Percentiles rank a stretch among this genome's conserved stretches.
Evolutionary conservation across 2,797 vertebrate species (phyloP).

Genomic region (Anas flavirostris): DNA sequence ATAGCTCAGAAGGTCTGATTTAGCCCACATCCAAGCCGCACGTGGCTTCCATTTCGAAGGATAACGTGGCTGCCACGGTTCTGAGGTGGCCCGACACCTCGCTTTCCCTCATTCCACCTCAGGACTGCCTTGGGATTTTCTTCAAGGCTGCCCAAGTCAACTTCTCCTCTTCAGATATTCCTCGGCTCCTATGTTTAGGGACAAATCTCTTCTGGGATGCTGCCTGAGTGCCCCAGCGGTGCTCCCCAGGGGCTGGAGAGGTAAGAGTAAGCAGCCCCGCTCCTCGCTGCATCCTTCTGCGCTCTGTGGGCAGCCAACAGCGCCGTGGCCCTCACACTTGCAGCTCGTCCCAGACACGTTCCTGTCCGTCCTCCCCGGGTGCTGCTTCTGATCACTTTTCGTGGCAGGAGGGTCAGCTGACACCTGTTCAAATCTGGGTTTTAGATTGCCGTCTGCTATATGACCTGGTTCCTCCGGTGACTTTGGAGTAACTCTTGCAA

Average conservation of each 20-base stretch:
- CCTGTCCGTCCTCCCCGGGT: rapidly evolving
- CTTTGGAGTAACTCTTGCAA: constrained; percentile 29
- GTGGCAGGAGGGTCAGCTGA: constrained; percentile 2
- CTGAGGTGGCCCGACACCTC: neutral
- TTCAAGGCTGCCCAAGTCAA: neutral
- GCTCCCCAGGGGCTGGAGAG: neutral
- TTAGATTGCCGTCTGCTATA: constrained; percentile 8
- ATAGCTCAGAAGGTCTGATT: neutral
- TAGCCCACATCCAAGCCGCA: constrained; percentile 21
- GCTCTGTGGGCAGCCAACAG: rapidly evolving
- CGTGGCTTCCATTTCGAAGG: constrained; percentile 42
- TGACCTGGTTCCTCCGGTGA: constrained; percentile 37
- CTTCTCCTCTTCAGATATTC: neutral
- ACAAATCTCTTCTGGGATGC: neutral
- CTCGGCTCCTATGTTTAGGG: neutral
- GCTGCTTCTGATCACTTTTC: neutral
- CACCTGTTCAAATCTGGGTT: constrained; percentile 45
- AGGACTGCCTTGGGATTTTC: constrained; percentile 11
- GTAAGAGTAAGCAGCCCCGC: neutral
- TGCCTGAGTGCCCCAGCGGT: neutral
- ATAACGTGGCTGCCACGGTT: constrained; percentile 17
- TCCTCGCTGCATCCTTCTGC: neutral
- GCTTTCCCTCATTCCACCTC: neutral
- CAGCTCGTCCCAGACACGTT: neutral
- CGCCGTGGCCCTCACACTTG: rapidly evolving